Percentiles rank a stretch among this genome's conserved stretches.
phyloP scores from a whole-genome alignment of 2,113 vertebrate genomes.

The Trichomycterus rosablanca region DNA sequence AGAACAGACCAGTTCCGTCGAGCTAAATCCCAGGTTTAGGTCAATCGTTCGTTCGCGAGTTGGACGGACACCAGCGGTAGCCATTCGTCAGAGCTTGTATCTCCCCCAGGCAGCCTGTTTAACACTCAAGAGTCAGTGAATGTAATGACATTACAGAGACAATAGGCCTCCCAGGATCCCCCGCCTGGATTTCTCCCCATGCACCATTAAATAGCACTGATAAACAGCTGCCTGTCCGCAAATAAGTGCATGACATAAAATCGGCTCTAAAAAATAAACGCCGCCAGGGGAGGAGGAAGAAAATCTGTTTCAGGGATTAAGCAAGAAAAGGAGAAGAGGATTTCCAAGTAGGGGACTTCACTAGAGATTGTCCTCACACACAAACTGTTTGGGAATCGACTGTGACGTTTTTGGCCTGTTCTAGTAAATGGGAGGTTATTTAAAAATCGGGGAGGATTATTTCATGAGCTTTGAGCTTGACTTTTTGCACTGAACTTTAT shows the following conservation, averaged over 20 bases:
- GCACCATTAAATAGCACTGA: constrained; percentile 30
- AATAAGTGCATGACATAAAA: constrained; percentile 35
- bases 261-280: constrained; percentile 25
- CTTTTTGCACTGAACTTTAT: constrained; percentile 69
- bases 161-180: constrained; percentile 61
- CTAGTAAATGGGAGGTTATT: constrained; percentile 73
- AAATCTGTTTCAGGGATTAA: constrained; percentile 37
- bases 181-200: constrained; percentile 11
- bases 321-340: constrained; percentile 4
- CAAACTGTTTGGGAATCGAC: constrained; percentile 57
- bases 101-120: constrained; percentile 64
- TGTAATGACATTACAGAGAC: constrained; percentile 73
- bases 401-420: constrained; percentile 54
- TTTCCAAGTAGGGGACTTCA: constrained; percentile 12
- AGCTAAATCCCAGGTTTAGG: constrained; percentile 65
- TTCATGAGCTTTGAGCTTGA: constrained; percentile 73
- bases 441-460: constrained; percentile 66
- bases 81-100: constrained; percentile 67
- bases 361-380: constrained; percentile 45
- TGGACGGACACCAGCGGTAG: constrained; percentile 53
- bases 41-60: constrained; percentile 51
- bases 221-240: constrained; percentile 42
- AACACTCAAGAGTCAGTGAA: constrained; percentile 63
- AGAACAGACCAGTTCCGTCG: constrained; percentile 61
- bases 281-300: constrained; percentile 16